Evolutionary conservation across 2,797 vertebrate genomes (phyloP), one percentile per base, ranked within the genome.

Genomic region (Enoplosus armatus): DNA sequence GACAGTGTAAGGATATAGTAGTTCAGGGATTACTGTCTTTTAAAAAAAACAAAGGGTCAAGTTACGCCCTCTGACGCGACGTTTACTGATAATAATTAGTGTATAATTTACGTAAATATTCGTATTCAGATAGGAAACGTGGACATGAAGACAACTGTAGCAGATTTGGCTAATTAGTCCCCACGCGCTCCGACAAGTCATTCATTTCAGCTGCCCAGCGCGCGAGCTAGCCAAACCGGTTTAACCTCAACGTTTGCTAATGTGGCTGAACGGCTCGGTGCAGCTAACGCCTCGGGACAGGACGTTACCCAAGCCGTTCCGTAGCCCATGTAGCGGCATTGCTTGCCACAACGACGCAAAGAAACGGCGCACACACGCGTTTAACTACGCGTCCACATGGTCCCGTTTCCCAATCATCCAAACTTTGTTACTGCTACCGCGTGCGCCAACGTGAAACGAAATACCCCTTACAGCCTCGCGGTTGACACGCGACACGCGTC

Each of bases 371-470:
- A 7, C 20, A 11, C 9, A n/a, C 18, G 35, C 12, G 20, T 39
- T n/a, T 31, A 1, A 37, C 27, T 3, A 2, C 1, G 29, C n/a
- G 20, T 5, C 45, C 75, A 50, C 73, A 73, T 73, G 69, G n/a
- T 60, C 4, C 11, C 14, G 18, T 65, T 61, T 45, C 48, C 66
- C 45, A 50, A 37, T n/a, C 59, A 62, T 4, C 4, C 37, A 12
- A 64, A 85, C 75, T 78, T 78, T 47, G 16, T 5, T 11, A n/a
- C 43, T 11, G 76, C 59, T 5, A 47, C 69, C 62, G 65, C 75
- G 65, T 75, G 79, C 24, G 26, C 20, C 65, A 26, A 7, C 54
- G 27, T 58, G 5, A 26, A 5, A n/a, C n/a, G n/a, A n/a, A n/a
- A n/a, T n/a, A n/a, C n/a, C n/a, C n/a, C n/a, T n/a, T n/a, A n/a